Percentiles rank a stretch among this genome's conserved stretches.
These are phyloP conservation scores for Motacilla alba DNA, from an alignment of 2,113 vertebrate genomes.

Conservation along the genomic window DNA sequence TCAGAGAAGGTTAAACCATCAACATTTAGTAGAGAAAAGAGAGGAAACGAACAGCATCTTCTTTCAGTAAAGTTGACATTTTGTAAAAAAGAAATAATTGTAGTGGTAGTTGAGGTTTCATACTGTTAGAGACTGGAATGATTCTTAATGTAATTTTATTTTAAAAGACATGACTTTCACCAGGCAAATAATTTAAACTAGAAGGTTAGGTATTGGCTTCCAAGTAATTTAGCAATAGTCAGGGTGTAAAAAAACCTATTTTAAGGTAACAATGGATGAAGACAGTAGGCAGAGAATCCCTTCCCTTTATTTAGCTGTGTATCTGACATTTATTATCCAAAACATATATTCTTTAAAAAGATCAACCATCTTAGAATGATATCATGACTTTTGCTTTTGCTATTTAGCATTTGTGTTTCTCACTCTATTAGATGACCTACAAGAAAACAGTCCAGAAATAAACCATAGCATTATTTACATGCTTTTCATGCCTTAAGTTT, in stretches of 20 bases:
- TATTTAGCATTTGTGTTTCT: not conserved
- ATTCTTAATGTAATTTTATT: not conserved
- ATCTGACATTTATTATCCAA: not conserved
- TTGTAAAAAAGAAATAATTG: not conserved
- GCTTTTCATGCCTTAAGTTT: not conserved
- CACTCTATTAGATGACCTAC: not conserved
- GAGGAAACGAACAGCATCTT: not conserved
- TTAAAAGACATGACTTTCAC: not conserved
- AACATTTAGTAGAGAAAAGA: not conserved
- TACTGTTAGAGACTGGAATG: not conserved
- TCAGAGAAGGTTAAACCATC: not conserved
- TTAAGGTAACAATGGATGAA: not conserved
- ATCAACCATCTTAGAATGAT: not conserved
- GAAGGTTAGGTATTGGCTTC: not conserved
- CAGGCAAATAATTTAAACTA: not conserved
- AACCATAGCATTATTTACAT: rapidly evolving
- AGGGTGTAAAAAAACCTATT: not conserved
- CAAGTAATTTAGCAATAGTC: not conserved
- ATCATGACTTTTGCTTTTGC: not conserved
- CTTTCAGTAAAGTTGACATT: not conserved
- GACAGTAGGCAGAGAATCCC: not conserved
- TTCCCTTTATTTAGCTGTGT: not conserved
- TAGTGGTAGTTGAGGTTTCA: not conserved
- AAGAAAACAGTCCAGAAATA: not conserved
- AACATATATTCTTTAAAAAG: not conserved